phyloP scores from a whole-genome alignment of 2,113 vertebrate genomes.

The Salvelinus alpinus region DNA sequence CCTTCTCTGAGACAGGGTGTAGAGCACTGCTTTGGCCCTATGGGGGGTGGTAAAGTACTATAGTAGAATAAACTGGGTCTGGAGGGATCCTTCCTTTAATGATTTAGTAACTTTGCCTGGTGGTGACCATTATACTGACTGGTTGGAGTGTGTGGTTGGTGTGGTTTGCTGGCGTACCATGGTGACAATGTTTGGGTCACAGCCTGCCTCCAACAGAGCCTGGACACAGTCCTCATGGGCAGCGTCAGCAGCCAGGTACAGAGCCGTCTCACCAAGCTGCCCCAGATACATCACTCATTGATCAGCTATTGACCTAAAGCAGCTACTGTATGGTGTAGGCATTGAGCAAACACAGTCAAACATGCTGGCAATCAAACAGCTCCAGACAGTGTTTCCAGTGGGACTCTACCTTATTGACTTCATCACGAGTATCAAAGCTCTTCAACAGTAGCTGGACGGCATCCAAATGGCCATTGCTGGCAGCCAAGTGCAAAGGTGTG shows the following conservation, averaged over 20 bases:
- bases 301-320: not conserved
- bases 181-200: conserved; percentile 81
- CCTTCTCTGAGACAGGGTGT: conserved; percentile 76
- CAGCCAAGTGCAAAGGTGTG: conserved; percentile 86
- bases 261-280: conserved; percentile 83
- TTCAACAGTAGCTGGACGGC: conserved; percentile 75
- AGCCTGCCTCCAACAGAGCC: conserved; percentile 78
- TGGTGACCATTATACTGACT: too few relatives aligned
- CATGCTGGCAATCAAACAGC: conserved; percentile 6
- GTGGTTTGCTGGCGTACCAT: conserved; percentile 60
- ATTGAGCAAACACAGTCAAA: conserved; percentile 40
- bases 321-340: conserved; percentile 22
- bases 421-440: conserved; percentile 77
- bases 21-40: conserved; percentile 74
- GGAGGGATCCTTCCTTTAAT: too few relatives aligned
- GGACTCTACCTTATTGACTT: conserved; percentile 79
- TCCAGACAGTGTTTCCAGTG: conserved; percentile 40
- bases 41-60: not conserved
- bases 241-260: conserved; percentile 81
- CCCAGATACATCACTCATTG: not conserved
- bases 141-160: not conserved
- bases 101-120: too few relatives aligned
- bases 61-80: too few relatives aligned
- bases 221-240: conserved; percentile 79
- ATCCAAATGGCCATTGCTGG: conserved; percentile 78